Evolutionary conservation across 2,797 vertebrate genomes (phyloP).

Genomic region (Xiphophorus birchmanni): DNA sequence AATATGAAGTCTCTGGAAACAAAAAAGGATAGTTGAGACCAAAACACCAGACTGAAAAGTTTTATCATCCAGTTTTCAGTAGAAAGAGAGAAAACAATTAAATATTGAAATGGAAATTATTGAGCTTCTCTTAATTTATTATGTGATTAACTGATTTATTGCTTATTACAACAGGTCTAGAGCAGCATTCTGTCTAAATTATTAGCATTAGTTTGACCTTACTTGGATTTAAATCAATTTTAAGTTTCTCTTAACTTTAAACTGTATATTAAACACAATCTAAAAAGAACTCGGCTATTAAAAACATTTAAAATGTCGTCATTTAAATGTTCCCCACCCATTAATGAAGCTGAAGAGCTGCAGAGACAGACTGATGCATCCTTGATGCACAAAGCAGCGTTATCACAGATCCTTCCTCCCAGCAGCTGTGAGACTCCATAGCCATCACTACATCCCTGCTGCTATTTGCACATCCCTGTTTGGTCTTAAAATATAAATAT

Average conservation of each 20-base stretch:
- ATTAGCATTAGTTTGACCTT: no score
- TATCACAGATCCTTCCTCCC: background rate
- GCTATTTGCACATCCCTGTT: background rate
- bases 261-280: background rate
- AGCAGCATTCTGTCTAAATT: background rate
- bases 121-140: no score
- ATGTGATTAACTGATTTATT: no score
- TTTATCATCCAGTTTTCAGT: no score
- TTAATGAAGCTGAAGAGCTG: background rate
- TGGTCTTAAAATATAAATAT: background rate
- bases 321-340: background rate
- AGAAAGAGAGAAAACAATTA: no score
- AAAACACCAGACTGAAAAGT: no score
- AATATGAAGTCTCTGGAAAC: no score
- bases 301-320: background rate
- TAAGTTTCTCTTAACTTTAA: background rate
- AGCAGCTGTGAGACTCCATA: background rate
- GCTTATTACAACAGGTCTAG: no score
- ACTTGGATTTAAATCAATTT: background rate
- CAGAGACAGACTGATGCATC: background rate
- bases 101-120: no score
- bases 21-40: no score
- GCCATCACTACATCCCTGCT: background rate
- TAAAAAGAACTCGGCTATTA: background rate
- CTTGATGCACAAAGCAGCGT: background rate